These are phyloP conservation scores for Lithosia quadra DNA, from an alignment of 2,888 invertebrate genomes.

Conservation along the genomic window DNA sequence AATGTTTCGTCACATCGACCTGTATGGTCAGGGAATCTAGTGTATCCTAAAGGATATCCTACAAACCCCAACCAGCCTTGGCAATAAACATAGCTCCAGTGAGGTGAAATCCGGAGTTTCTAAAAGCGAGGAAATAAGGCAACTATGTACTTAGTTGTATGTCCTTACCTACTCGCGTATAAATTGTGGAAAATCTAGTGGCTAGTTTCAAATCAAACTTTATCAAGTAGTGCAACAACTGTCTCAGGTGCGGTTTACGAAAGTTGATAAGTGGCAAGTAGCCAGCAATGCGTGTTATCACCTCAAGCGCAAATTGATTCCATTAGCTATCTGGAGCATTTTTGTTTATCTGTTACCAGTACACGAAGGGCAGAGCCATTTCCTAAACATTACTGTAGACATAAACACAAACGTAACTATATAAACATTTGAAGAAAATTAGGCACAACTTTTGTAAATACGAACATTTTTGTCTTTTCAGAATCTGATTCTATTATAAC, in stretches of 20 bases:
- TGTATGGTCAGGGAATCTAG: no score
- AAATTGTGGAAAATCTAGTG: neutral
- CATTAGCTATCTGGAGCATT: conserved; percentile 10
- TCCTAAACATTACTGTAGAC: conserved; percentile 6
- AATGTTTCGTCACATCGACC: no score
- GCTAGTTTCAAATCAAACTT: neutral
- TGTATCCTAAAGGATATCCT: no score
- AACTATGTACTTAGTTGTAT: no score
- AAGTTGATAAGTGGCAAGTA: conserved; percentile 1
- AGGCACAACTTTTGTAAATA: neutral
- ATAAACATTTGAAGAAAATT: conserved; percentile 1
- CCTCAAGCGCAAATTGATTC: neutral
- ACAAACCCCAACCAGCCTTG: no score
- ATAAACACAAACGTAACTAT: neutral
- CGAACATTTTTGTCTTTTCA: neutral
- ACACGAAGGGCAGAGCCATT: conserved; percentile 23
- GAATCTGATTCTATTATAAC: neutral
- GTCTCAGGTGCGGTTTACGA: neutral
- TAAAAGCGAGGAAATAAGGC: no score
- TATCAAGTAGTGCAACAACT: neutral
- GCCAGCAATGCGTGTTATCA: neutral
- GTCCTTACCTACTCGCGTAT: neutral
- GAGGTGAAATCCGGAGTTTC: no score
- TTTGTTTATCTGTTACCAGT: conserved; percentile 10
- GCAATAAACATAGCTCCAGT: no score